Evolutionary conservation across 1,140 invertebrate genomes (phyloP).

Genomic region (Helicoverpa zea): DNA sequence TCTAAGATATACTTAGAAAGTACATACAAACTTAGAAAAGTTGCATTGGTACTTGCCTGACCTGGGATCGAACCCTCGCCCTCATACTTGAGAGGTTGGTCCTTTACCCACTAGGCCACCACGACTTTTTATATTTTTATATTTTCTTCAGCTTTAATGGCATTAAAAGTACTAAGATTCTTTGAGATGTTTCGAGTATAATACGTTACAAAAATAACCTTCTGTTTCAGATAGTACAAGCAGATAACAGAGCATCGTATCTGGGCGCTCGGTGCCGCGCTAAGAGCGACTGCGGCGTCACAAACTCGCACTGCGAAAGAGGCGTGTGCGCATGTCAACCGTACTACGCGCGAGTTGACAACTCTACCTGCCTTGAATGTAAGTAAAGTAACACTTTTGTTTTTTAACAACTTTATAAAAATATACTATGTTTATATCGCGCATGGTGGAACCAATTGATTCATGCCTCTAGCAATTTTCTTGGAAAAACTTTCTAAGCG

Average conservation of each 20-base stretch:
- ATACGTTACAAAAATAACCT: constrained; percentile 33
- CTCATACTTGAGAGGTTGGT: too few relatives aligned
- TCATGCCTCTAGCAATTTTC: not conserved
- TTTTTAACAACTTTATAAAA: constrained; percentile 23
- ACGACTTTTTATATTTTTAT: too few relatives aligned
- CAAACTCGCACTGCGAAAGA: constrained; percentile 87
- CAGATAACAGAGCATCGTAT: constrained; percentile 56
- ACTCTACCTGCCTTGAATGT: constrained; percentile 90
- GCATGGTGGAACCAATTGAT: not conserved
- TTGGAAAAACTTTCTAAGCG: not conserved
- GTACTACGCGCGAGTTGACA: constrained; percentile 89
- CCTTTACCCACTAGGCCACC: too few relatives aligned
- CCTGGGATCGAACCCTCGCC: too few relatives aligned
- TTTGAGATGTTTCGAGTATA: not conserved
- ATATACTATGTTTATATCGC: not conserved
- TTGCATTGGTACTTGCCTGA: too few relatives aligned
- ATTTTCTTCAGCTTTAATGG: not conserved
- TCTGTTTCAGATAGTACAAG: constrained; percentile 68
- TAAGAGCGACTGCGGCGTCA: constrained; percentile 87
- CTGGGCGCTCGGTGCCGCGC: constrained; percentile 71
- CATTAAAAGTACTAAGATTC: not conserved
- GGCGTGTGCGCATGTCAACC: constrained; percentile 89
- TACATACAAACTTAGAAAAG: too few relatives aligned
- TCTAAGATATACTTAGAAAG: too few relatives aligned
- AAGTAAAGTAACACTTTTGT: constrained; percentile 67